Evolutionary conservation across 2,888 invertebrate genomes (phyloP).

Genomic region (Maniola hyperantus): DNA sequence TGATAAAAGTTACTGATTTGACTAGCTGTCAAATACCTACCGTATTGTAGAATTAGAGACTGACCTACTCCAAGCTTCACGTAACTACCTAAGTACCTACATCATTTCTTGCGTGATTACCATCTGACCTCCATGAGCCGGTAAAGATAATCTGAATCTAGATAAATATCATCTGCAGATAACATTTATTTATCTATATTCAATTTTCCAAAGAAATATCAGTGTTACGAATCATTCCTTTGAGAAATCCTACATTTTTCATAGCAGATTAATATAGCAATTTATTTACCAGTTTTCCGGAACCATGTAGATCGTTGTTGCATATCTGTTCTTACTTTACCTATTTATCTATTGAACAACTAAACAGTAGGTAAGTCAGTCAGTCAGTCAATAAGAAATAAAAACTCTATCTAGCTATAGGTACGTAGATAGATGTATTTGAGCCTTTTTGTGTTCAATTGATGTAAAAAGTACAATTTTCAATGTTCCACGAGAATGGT

Average conservation of each 20-base stretch:
- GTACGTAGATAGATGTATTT: not conserved
- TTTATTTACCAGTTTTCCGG: too few relatives aligned
- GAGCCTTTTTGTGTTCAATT: not conserved
- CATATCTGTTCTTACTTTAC: not conserved
- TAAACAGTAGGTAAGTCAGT: not conserved
- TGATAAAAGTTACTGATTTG: too few relatives aligned
- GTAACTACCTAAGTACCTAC: not conserved
- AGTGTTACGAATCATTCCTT: not conserved
- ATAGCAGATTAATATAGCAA: not conserved
- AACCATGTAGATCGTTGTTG: not conserved
- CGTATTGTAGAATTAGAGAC: too few relatives aligned
- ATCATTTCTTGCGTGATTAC: not conserved
- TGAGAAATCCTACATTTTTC: not conserved
- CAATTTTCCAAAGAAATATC: conserved; percentile 1
- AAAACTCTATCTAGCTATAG: not conserved
- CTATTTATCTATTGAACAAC: not conserved
- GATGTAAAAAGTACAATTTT: conserved; percentile 25
- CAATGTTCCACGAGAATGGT: conserved; percentile 36
- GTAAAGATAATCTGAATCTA: conserved; percentile 5
- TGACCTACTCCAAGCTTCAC: not conserved
- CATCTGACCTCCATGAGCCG: not conserved
- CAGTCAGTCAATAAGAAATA: not conserved
- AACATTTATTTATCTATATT: not conserved
- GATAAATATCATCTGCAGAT: conserved; percentile 2
- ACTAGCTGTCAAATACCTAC: too few relatives aligned